Conservation (phyloP, 2,797 vertebrate species). For the Loris lydekkerianus region DNA sequence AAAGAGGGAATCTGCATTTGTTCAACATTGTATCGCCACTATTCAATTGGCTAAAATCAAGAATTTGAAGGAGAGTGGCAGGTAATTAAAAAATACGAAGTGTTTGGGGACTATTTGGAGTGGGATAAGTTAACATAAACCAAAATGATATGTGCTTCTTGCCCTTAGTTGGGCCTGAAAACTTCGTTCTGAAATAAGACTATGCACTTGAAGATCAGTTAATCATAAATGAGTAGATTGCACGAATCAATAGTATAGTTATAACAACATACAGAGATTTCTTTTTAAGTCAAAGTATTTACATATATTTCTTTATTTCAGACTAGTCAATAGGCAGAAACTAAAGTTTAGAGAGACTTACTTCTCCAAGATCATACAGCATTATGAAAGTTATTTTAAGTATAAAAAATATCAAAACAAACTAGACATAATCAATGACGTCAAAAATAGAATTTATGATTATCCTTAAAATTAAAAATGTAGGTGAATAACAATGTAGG, state of each 20-base stretch:
- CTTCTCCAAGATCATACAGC: not conserved
- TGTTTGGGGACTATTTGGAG: not conserved
- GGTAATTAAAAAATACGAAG: not conserved
- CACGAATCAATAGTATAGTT: not conserved
- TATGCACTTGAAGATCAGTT: not conserved
- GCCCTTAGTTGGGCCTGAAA: not conserved
- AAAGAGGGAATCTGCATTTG: not conserved
- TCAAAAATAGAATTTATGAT: not conserved
- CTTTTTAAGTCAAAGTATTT: not conserved
- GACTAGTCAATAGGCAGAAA: not conserved
- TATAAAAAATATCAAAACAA: not conserved
- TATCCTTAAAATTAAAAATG: conserved; percentile 31
- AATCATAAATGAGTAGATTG: not conserved
- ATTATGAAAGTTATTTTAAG: not conserved
- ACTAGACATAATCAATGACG: not conserved
- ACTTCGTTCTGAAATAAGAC: not conserved
- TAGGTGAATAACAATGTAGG: not conserved
- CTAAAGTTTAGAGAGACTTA: not conserved
- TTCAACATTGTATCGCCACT: not conserved
- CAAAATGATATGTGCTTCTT: not conserved
- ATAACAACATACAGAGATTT: not conserved
- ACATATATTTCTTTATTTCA: not conserved
- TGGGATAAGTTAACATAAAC: not conserved
- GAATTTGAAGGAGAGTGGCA: not conserved
- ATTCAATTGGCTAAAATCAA: not conserved